Base-by-base conservation (phyloP, 2,888 invertebrate genomes). In the Hirudinaria manillensis region DNA sequence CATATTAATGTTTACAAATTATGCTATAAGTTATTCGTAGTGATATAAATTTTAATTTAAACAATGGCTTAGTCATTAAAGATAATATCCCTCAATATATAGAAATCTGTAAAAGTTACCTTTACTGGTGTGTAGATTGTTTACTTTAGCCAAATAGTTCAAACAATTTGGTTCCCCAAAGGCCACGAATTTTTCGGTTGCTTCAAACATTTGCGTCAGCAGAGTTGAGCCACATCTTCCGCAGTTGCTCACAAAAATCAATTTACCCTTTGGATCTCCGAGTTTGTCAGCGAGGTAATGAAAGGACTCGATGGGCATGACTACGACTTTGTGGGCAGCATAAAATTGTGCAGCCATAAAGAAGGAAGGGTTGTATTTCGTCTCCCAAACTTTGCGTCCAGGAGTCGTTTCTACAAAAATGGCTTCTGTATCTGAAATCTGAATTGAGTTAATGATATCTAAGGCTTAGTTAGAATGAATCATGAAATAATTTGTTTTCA, bases 211-310 rank as follows among this genome's bases (percentile, higher is more conserved):
- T 70, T 76, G 75, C 29, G 72, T 73, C 7, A 77, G 51, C 21
- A 78, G 65, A 6, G 78, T 78, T 21, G 78, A 78, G 4, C 78
- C 78, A 45, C 78, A 78, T 16, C 78, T 61, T 29, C 77, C 70
- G 21, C 77, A 78, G 72, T 78, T 77, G 27, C 70, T 76, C 34
- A 78, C 13, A 56, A 78, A 77, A 24, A 77, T 74, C 45, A 78
- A 34, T 70, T 72, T 32, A 19, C 68, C 75, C 34, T 56, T 45
- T n/a, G 78, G 78, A 36, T 76, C 71, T 13, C 71, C 74, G 7
- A 77, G 24, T 61, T 76, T 55, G 51, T 78, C 77, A 19, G 78
- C 76, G 55, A 78, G 51, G 2, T 36, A 61, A 36, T 73, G 73
- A 34, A 73, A n/a, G 7, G 34, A 68, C 7, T 68, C 56, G 24